Base-by-base conservation (phyloP, 1,140 invertebrate species). In the Macrostomum lignano region DNA sequence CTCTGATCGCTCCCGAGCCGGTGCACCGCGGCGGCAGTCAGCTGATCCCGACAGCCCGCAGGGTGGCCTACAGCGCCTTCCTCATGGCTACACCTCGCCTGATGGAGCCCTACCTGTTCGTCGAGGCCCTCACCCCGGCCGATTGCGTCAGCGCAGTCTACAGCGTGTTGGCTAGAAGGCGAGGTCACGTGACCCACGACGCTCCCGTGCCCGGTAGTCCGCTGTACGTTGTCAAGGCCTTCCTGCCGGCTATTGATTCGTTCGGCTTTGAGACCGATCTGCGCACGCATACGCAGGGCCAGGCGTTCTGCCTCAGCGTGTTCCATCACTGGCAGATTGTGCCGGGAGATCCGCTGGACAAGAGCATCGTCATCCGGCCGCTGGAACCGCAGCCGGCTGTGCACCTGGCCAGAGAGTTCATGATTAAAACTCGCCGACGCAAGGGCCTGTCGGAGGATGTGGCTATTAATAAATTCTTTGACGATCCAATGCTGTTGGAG, bases 261-360 rank as follows among this genome's bases (percentile, higher is more conserved):
- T 96, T 98, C 58, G 91, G 91, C 3, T 96, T 98, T 59, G 86
- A 96, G 58, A 94, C 86, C 0, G 88, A 96, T 64, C 60, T 96
- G 39, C 64, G 88, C 38, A 94, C 82, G 10, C 86, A 94, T 48
- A 96, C 86, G 2, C 84, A 93, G 60, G 88, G 88, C 3, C 86
- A 94, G 61, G 84, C 86, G 0, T 94, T 96, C 58, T 91, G 84
- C 46, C 54, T 93, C 30, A 88, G 82, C 7, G 84, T 93, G 2
- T 96, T 96, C 57, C 82, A 96, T 58, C 86, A 96, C 56, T 96
- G 88, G 88, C 86, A 93, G 65, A 94, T 94, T 48, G 86, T 94
- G 5, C 86, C 88, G 5, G 88, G 86, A 25, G 86, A 96, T 67
- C 88, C 88, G 1, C 57, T 98, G 33, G 88, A 98, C 53, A 96